Base-by-base conservation (phyloP, 1,140 invertebrate species). In the Anastatus disparis region DNA sequence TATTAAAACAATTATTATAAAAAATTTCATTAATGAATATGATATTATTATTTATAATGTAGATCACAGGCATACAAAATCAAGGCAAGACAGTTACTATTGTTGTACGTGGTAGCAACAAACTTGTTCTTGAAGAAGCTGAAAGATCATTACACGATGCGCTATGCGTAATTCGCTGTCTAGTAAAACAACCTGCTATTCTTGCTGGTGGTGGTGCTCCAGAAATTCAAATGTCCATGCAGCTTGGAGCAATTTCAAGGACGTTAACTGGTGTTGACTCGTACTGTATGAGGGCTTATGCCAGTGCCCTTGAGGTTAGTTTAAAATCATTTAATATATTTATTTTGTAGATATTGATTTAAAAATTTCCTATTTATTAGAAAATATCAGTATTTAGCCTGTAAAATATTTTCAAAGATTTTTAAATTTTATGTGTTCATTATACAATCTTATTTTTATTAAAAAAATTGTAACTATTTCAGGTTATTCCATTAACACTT, bases 71-170 rank as follows among this genome's bases (percentile, higher is more conserved):
- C 20, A 94, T 97, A 70, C 90, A 92, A 71, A 94, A 93, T 82
- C 91, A 91, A 62, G 97, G 97, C 15, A 91, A 91, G 78, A 99
- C 97, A 0, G 94, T 99, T 0, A 96, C 96, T 0, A 91, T 99
- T 64, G 85, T 99, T 40, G 93, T 99, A 61, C 91, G 97, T 72
- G 98, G 97, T 20, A 97, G 97, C n/a, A 99, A 99, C 83, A 97
- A 98, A 82, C 89, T 99, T 40, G 96, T 99, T 20, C 85, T 95
- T 38, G 97, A 98, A 77, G 97, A 99, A 88, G 97, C 97, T 58
- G 94, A 94, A 42, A 89, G 98, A 74, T 99, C 97, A 4, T 85
- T 99, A 35, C 98, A 99, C 83, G 98, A 99, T 87, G 98, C 98
- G 13, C 88, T 99, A 4, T 99, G 98, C 86, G 97, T 98, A 13